Conservation (phyloP, 2,797 vertebrate species). For the Cichlasoma orientale region DNA sequence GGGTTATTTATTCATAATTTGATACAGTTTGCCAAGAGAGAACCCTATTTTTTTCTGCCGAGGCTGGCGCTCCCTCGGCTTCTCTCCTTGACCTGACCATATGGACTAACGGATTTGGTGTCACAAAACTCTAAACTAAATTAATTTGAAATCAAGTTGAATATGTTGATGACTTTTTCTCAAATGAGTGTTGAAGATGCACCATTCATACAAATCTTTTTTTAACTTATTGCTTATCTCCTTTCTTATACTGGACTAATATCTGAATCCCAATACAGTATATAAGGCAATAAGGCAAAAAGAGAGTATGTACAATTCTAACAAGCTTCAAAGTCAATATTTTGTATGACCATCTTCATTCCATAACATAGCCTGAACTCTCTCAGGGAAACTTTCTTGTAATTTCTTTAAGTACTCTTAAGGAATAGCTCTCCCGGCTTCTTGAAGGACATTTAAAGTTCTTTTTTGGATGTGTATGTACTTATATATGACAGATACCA, state of each 20-base stretch:
- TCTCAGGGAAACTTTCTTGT: neutral
- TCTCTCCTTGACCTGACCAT: constrained; percentile 61
- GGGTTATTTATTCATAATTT: constrained; percentile 78
- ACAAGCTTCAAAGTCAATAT: neutral
- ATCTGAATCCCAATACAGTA: neutral
- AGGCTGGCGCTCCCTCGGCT: constrained; percentile 40
- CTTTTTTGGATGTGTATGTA: neutral
- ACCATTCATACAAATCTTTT: constrained; percentile 3
- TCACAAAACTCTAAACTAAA: constrained; percentile 29
- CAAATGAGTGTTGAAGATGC: neutral
- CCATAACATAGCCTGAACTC: neutral
- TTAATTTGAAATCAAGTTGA: constrained; percentile 1
- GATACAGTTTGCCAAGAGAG: constrained; percentile 60
- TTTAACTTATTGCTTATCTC: neutral
- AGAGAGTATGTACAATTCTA: neutral
- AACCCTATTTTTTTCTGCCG: constrained; percentile 54
- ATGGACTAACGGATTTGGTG: constrained; percentile 49
- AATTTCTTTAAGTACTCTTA: neutral
- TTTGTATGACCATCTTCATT: neutral
- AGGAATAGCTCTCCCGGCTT: neutral
- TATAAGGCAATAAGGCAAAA: neutral
- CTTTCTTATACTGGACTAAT: constrained; percentile 11
- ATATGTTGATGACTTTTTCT: constrained; percentile 4
- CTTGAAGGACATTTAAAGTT: neutral
- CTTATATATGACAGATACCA: no score